Conservation (phyloP, 2,113 vertebrate species). For the Heteronetta atricapilla region DNA sequence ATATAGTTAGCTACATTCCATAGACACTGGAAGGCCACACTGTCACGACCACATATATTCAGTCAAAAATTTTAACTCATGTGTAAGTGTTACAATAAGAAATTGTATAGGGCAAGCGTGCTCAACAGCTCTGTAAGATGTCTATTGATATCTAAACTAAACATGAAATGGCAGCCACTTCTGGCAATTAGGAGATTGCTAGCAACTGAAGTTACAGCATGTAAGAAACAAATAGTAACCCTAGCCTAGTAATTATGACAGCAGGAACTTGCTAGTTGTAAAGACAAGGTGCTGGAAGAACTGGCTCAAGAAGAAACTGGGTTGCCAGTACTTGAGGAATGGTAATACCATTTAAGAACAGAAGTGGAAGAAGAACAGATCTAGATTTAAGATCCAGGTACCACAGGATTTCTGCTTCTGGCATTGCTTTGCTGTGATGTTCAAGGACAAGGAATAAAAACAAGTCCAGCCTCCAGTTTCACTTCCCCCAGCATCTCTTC, state of each 20-base stretch:
- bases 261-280: neutral
- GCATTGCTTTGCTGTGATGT: neutral
- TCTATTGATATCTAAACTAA: neutral
- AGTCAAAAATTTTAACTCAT: neutral
- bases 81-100: neutral
- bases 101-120: neutral
- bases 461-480: neutral
- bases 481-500: neutral
- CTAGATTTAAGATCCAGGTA: neutral
- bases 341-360: neutral
- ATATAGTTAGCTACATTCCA: neutral
- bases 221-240: neutral
- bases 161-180: neutral
- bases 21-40: neutral
- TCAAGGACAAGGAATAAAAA: neutral
- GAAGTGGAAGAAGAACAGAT: neutral
- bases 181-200: neutral
- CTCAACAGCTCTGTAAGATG: neutral
- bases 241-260: neutral
- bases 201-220: neutral
- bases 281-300: neutral
- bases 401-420: neutral
- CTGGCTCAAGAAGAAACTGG: neutral
- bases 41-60: neutral
- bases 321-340: neutral